Conservation (phyloP, 2,113 vertebrate species). For the Promerops cafer region DNA sequence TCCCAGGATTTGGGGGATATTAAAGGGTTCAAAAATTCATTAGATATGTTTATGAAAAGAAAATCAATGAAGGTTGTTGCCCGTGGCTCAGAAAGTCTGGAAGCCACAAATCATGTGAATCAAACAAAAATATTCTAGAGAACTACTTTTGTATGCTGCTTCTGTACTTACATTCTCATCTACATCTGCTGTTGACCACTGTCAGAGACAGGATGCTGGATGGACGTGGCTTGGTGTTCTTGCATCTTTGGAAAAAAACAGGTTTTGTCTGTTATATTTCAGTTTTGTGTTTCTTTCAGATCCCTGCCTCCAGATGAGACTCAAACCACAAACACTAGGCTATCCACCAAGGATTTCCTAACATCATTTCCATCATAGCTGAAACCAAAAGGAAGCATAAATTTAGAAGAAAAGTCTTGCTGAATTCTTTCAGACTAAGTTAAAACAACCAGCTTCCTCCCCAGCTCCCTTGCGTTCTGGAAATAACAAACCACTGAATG, state of each 20-base stretch:
- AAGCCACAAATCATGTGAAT: not conserved
- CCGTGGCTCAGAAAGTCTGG: not conserved
- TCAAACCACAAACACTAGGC: slow-evolving; percentile 1
- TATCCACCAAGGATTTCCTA: slow-evolving; percentile 39
- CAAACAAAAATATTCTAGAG: not conserved
- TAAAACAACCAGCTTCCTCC: slow-evolving; percentile 31
- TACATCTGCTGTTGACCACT: not conserved
- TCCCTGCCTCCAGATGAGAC: not conserved
- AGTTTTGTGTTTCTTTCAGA: not conserved
- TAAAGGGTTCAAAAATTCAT: not conserved
- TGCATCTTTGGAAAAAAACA: not conserved
- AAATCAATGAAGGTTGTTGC: not conserved
- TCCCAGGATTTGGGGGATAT: not conserved
- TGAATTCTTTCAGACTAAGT: slow-evolving; percentile 28
- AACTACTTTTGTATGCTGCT: not conserved
- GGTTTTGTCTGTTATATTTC: not conserved
- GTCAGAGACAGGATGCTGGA: not conserved
- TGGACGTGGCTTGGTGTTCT: not conserved
- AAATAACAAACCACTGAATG: not conserved
- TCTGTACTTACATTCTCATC: not conserved
- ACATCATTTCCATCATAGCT: slow-evolving; percentile 21
- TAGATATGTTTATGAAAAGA: not conserved
- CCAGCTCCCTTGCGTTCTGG: slow-evolving; percentile 6
- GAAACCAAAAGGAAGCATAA: slow-evolving; percentile 1
- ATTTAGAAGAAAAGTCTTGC: not conserved